These are phyloP conservation scores for Microtus oregoni DNA, from an alignment of 2,113 vertebrate species.

Conservation along the genomic window DNA sequence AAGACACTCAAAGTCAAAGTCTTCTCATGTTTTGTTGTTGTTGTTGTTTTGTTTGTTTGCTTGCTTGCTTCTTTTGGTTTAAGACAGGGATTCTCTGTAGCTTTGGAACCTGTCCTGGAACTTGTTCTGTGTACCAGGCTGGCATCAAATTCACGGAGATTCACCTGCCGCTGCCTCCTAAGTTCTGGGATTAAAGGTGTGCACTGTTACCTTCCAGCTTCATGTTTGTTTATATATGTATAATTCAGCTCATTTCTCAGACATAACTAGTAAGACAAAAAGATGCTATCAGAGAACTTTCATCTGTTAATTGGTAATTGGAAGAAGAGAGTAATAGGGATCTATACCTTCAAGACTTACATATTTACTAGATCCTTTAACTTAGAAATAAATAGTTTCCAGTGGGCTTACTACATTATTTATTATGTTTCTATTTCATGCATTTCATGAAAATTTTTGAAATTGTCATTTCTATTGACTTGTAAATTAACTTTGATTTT, in stretches of 20 bases:
- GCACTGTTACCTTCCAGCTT: too few relatives aligned
- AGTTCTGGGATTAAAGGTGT: too few relatives aligned
- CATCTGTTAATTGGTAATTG: not conserved
- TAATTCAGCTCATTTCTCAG: not conserved
- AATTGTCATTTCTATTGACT: constrained; percentile 21
- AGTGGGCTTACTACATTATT: not conserved
- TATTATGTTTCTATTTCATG: constrained; percentile 8
- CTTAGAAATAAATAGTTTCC: not conserved
- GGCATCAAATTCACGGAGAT: too few relatives aligned
- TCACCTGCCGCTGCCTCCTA: too few relatives aligned
- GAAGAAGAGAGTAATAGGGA: fast-evolving
- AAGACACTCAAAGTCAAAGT: too few relatives aligned
- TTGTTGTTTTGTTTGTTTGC: too few relatives aligned
- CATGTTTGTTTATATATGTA: too few relatives aligned
- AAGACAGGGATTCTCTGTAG: too few relatives aligned
- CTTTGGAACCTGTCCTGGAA: too few relatives aligned
- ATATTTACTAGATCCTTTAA: not conserved
- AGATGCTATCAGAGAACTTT: not conserved
- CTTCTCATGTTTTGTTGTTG: too few relatives aligned
- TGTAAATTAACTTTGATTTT: not conserved
- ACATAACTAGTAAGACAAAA: not conserved
- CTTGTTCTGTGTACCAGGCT: too few relatives aligned
- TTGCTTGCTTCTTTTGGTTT: too few relatives aligned
- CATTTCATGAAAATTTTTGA: not conserved
- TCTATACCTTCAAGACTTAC: not conserved